Base-by-base conservation (phyloP, 2,888 invertebrate genomes). In the Noctua janthina region DNA sequence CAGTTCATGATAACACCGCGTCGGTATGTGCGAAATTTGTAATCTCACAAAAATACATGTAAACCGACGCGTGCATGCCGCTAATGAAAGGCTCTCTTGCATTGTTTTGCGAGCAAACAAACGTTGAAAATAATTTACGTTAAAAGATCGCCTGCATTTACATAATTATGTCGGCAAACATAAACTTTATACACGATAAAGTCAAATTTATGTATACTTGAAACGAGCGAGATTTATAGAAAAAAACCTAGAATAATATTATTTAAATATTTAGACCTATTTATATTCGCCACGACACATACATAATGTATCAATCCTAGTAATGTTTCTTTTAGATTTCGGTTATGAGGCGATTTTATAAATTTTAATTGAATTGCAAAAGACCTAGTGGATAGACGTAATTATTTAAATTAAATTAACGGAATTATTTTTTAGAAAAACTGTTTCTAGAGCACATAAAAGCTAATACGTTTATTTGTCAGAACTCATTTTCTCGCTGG, bases 161-260 rank as follows among this genome's bases (percentile, higher is more conserved):
- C 95, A 96, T 95, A 95, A 96, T 95, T 95, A 95, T 95, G 95
- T 94, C 94, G 93, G 94, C 93, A 92, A 94, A 95, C 95, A 95
- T 96, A 96, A 96, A 96, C 94, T 94, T 94, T 92, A 93, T 93
- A 94, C 95, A 94, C 95, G 96, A 96, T 96, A 95, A 92, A 95
- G 93, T 93, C 88, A 91, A 94, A 95, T 95, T 95, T 95, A 95
- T 95, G 94, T 93, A 93, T 92, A 94, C 93, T 88, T 93, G 92
- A 92, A 89, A 83, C 85, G 91, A 93, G 92, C 92, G 92, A 92
- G 92, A 91, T 92, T 94, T 92, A 79, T 78, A 77, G 76, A 92
- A 87, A 87, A 89, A 88, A 90, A 83, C 76, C 13, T 56, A 66
- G 79, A 86, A 83, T 89, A 46, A 84, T 79, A 88, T 85, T 84